Percentiles rank a stretch among this genome's conserved stretches.
Evolutionary conservation across 1,140 invertebrate species (phyloP).

Genomic region (Drosophila mojavensis): DNA sequence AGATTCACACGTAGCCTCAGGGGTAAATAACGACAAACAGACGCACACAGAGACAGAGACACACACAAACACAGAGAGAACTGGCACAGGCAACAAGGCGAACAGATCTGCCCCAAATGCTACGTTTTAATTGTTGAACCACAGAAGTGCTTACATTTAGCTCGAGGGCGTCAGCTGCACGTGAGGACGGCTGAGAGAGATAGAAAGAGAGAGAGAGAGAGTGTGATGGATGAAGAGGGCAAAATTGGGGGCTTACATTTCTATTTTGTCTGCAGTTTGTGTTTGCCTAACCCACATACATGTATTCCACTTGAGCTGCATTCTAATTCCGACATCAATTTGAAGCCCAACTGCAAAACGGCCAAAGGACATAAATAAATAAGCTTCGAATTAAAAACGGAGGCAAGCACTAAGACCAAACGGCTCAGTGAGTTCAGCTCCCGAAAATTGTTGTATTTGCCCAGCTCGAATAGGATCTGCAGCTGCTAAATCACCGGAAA

Average conservation of each 20-base stretch:
- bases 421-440: slow-evolving; percentile 23
- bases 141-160: slow-evolving; percentile 67
- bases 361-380: slow-evolving; percentile 70
- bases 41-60: slow-evolving; percentile 8
- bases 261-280: slow-evolving; percentile 46
- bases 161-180: slow-evolving; percentile 28
- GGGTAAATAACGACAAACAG: slow-evolving; percentile 61
- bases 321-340: slow-evolving; percentile 75
- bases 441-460: slow-evolving; percentile 1
- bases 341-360: slow-evolving; percentile 30
- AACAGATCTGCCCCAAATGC: slow-evolving; percentile 34
- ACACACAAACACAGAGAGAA: neutral
- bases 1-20: slow-evolving; percentile 65
- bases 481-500: slow-evolving; percentile 70
- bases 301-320: slow-evolving; percentile 68
- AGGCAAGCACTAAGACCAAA: slow-evolving; percentile 51
- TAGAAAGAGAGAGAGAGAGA: neutral
- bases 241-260: slow-evolving; percentile 26
- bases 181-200: slow-evolving; percentile 1
- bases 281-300: slow-evolving; percentile 74
- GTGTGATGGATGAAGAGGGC: neutral
- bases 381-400: slow-evolving; percentile 59
- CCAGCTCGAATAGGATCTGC: neutral
- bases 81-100: slow-evolving; percentile 10
- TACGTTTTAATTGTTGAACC: slow-evolving; percentile 76